These are phyloP conservation scores for Phyllotis vaccarum DNA, from an alignment of 2,797 vertebrate genomes.

Conservation along the genomic window DNA sequence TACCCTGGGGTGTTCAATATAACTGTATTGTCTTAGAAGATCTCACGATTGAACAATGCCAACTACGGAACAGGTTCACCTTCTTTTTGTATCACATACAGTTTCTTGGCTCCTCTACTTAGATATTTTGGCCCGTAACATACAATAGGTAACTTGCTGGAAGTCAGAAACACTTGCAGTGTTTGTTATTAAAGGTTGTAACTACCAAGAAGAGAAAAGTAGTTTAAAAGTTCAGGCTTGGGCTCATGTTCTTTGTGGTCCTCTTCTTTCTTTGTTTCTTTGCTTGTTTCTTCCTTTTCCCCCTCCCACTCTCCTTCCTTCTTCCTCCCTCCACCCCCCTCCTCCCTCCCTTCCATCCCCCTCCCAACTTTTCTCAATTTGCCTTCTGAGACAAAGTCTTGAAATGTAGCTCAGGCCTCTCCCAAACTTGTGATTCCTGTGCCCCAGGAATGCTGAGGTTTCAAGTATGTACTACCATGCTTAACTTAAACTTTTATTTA, in stretches of 20 bases:
- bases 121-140: background rate
- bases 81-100: background rate
- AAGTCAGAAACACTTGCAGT: background rate
- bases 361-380: background rate
- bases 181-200: background rate
- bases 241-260: background rate
- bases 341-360: background rate
- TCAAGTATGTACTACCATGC: background rate
- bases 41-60: background rate
- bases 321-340: fast-evolving
- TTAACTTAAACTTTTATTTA: background rate
- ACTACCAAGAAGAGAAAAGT: background rate
- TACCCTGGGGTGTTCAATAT: constrained; percentile 9
- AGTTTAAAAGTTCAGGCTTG: background rate
- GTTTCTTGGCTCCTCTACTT: background rate
- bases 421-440: background rate
- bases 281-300: fast-evolving
- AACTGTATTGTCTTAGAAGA: background rate
- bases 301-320: fast-evolving
- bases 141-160: background rate
- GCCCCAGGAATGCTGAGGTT: background rate
- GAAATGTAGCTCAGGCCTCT: background rate
- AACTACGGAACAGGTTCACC: background rate
- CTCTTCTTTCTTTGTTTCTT: fast-evolving
- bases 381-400: background rate